These are phyloP conservation scores for Gallinago nigripennis DNA, from an alignment of 2,797 vertebrate species.

Conservation along the genomic window DNA sequence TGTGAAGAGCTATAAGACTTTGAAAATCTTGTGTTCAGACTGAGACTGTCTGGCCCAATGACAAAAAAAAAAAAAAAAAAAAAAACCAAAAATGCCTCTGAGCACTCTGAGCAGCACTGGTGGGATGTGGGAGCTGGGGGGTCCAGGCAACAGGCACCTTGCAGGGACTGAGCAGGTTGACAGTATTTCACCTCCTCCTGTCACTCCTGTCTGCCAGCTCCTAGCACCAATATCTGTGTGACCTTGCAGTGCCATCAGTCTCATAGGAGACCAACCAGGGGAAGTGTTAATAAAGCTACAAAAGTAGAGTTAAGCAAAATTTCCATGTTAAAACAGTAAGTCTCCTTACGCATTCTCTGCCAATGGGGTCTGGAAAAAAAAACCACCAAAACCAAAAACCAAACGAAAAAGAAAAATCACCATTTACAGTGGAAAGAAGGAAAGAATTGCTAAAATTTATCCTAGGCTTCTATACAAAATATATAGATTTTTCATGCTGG, in stretches of 20 bases:
- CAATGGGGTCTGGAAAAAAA: not conserved
- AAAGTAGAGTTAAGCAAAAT: not conserved
- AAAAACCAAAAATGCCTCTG: not conserved
- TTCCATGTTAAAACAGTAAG: not conserved
- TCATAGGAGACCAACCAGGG: not conserved
- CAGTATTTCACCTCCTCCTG: not conserved
- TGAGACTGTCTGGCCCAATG: not conserved
- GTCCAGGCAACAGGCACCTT: fast-evolving
- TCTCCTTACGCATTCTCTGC: not conserved
- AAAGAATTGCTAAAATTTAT: not conserved
- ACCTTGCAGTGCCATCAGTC: not conserved
- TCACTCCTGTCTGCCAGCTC: not conserved
- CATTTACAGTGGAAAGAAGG: not conserved
- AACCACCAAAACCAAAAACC: not conserved
- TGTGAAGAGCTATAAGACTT: not conserved
- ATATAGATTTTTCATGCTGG: not conserved
- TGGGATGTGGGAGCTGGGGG: not conserved
- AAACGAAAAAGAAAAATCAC: not conserved
- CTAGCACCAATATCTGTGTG: fast-evolving
- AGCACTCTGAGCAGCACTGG: not conserved
- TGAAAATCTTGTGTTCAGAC: not conserved
- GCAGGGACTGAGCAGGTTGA: not conserved
- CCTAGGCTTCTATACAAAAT: not conserved
- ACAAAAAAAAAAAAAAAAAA: not conserved
- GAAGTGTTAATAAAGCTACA: not conserved